These are phyloP conservation scores for Oreotragus oreotragus DNA, from an alignment of 2,113 vertebrate species.

Conservation along the genomic window DNA sequence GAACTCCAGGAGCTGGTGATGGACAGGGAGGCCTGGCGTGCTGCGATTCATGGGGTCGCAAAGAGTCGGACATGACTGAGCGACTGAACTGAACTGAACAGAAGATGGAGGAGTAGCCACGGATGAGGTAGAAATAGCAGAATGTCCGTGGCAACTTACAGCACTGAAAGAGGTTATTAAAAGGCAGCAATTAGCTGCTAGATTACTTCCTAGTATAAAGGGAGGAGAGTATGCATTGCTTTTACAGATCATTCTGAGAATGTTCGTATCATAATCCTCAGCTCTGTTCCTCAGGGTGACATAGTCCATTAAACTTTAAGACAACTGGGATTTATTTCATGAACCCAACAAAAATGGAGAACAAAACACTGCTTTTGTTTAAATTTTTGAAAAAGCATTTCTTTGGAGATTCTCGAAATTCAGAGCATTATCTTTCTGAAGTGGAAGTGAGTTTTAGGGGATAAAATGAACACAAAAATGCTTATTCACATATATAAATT, in stretches of 20 bases:
- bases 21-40: too few species aligned
- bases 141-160: background rate
- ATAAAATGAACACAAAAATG: background rate
- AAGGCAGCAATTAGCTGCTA: background rate
- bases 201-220: background rate
- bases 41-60: too few species aligned
- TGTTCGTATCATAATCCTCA: background rate
- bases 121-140: background rate
- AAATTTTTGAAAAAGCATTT: background rate
- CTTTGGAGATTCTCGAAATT: background rate
- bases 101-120: background rate
- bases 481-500: background rate
- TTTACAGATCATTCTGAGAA: background rate
- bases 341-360: background rate
- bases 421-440: background rate
- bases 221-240: background rate
- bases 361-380: background rate
- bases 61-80: too few species aligned
- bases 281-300: background rate
- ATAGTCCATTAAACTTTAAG: background rate
- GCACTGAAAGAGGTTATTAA: background rate
- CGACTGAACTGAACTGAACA: background rate
- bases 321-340: background rate
- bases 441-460: background rate
- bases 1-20: too few species aligned